Conservation (phyloP, 2,113 vertebrate species). For the Brienomyrus longianalis region DNA sequence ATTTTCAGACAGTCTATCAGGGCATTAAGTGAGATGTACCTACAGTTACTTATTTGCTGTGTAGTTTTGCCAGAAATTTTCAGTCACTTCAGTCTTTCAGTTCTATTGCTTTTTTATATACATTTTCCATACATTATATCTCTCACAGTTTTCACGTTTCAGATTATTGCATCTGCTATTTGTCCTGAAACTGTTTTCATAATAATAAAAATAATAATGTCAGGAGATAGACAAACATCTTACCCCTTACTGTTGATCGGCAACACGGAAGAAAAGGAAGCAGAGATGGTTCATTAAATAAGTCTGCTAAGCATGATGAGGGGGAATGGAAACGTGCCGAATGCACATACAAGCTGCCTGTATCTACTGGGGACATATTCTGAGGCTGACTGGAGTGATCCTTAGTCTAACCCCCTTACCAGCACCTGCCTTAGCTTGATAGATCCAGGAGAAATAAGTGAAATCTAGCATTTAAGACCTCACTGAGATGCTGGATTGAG, state of each 20-base stretch:
- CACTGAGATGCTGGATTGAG: background rate
- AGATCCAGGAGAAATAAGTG: background rate
- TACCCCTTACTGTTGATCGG: background rate
- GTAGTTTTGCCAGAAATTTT: background rate
- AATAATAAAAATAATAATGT: background rate
- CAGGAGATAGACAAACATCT: background rate
- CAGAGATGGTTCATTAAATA: background rate
- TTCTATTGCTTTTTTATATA: background rate
- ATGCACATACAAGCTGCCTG: background rate
- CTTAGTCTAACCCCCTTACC: background rate
- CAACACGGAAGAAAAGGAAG: background rate
- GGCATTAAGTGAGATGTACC: background rate
- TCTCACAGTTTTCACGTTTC: background rate
- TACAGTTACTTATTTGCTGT: background rate
- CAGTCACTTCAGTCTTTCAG: background rate
- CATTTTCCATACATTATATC: background rate
- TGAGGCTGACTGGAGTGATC: background rate
- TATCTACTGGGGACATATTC: background rate
- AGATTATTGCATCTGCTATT: conserved; percentile 6
- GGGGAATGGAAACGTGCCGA: background rate
- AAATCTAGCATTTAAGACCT: background rate
- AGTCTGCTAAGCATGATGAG: background rate
- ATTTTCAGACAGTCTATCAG: background rate
- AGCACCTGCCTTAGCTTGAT: background rate
- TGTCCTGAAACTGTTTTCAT: background rate